phyloP scores from a whole-genome alignment of 2,113 vertebrate genomes.

The Paradoxurus hermaphroditus region DNA sequence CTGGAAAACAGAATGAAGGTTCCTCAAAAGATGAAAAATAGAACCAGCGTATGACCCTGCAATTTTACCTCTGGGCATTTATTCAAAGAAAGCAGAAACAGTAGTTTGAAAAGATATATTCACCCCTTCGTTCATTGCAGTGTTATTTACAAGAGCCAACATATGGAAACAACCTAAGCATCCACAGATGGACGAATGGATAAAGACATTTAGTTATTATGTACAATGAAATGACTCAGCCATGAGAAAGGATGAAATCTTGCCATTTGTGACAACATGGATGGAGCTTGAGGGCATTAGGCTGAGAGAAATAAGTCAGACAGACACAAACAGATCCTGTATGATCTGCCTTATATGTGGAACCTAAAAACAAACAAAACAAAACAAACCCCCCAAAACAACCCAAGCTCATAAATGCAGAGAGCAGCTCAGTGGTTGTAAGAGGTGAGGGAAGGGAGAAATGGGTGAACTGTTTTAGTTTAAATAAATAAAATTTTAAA shows the following conservation, averaged over 20 bases:
- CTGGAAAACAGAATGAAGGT: not conserved
- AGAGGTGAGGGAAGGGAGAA: not conserved
- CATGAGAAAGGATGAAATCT: not conserved
- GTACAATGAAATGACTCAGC: not conserved
- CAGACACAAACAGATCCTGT: not conserved
- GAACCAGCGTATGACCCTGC: not conserved
- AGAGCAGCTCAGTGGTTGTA: not conserved
- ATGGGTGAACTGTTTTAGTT: not conserved
- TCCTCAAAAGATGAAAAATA: not conserved
- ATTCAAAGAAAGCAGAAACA: not conserved
- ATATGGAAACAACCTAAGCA: not conserved
- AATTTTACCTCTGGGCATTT: not conserved
- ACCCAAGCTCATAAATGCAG: not conserved
- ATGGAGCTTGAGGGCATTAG: not conserved
- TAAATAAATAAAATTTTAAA: not conserved
- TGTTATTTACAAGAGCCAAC: not conserved
- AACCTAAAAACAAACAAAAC: not conserved
- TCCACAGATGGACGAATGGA: not conserved
- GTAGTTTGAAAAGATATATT: not conserved
- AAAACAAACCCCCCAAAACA: not conserved
- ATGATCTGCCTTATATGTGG: not conserved
- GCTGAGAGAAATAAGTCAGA: not conserved
- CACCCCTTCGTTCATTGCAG: not conserved
- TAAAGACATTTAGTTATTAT: not conserved
- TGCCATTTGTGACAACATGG: not conserved